Evolutionary conservation across 1,140 invertebrate species (phyloP).

Genomic region (Asbolus verrucosus): DNA sequence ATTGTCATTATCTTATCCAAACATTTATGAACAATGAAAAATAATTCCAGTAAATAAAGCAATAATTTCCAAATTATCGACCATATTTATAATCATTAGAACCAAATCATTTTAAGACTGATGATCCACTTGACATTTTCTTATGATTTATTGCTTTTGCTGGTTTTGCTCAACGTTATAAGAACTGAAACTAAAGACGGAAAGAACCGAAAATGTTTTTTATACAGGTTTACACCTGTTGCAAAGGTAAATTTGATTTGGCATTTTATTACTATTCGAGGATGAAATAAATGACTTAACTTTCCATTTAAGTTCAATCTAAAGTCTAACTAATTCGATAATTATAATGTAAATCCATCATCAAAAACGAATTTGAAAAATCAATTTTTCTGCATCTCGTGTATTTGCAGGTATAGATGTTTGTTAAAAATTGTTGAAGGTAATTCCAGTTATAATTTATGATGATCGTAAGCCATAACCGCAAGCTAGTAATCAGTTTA

Average conservation of each 20-base stretch:
- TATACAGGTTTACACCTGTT: slow-evolving; percentile 37
- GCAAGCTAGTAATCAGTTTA: slow-evolving; percentile 36
- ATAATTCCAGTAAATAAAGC: neutral
- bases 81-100: slow-evolving; percentile 43
- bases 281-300: slow-evolving; percentile 26
- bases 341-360: neutral
- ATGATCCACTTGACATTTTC: slow-evolving; percentile 49
- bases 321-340: neutral
- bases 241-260: slow-evolving; percentile 10
- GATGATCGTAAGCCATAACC: slow-evolving; percentile 30
- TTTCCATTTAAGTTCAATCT: slow-evolving; percentile 2
- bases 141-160: slow-evolving; percentile 47
- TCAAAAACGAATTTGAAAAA: neutral
- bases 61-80: slow-evolving; percentile 9
- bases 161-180: too few species aligned
- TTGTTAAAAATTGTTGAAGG: too few species aligned
- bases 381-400: neutral
- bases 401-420: too few species aligned
- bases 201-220: slow-evolving; percentile 9
- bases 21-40: too few species aligned
- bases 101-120: slow-evolving; percentile 52
- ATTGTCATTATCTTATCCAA: too few species aligned
- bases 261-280: neutral
- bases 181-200: neutral
- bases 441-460: slow-evolving; percentile 41